These are phyloP conservation scores for Romanomermis culicivorax DNA, from an alignment of 2,888 invertebrate species.

Conservation along the genomic window DNA sequence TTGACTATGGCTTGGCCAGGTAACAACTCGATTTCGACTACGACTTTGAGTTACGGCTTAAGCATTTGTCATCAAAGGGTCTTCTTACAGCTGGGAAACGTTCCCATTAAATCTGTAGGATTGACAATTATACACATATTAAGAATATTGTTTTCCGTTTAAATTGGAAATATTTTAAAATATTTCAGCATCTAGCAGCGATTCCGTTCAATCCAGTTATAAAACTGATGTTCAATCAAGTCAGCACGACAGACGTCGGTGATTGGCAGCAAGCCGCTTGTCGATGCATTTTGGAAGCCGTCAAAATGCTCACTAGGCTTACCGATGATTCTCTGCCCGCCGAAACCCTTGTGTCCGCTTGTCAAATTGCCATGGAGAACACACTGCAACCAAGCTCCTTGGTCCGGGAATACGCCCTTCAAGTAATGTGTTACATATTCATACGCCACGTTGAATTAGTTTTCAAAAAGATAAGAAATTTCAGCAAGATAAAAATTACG, in stretches of 20 bases:
- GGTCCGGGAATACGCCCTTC: constrained; percentile 37
- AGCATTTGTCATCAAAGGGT: no score
- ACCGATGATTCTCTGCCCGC: not conserved
- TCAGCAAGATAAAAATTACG: no score
- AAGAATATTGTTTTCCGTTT: not conserved
- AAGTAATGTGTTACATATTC: constrained; percentile 39
- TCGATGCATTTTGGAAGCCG: not conserved
- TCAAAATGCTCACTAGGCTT: not conserved
- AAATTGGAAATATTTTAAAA: not conserved
- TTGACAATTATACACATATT: no score
- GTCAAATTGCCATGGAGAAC: not conserved
- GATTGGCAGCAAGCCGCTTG: not conserved
- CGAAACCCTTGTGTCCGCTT: not conserved
- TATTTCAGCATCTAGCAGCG: not conserved
- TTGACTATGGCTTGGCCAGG: no score
- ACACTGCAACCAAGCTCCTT: constrained; percentile 17
- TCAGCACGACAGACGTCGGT: not conserved
- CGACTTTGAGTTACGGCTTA: no score
- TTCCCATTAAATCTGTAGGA: no score
- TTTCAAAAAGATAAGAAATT: no score
- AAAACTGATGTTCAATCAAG: not conserved
- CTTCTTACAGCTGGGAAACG: no score
- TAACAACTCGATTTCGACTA: no score
- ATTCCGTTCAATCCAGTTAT: not conserved
- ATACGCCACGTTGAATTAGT: no score